Evolutionary conservation across 2,888 invertebrate genomes (phyloP), one percentile per base, ranked within the genome.

Genomic region (Lochmaea crataegi): DNA sequence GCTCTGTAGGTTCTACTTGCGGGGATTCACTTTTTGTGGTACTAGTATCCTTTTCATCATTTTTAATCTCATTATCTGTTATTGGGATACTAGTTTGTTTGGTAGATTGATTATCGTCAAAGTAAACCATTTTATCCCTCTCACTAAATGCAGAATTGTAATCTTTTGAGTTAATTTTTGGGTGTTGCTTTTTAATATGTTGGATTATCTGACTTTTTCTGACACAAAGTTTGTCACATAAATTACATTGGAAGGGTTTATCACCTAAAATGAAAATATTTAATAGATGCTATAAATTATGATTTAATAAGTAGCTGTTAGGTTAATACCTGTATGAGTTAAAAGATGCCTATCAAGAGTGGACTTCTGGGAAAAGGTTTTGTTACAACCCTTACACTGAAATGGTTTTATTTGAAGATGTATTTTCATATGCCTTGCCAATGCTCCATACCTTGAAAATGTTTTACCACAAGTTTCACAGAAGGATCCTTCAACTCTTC

Each of bases 141-240:
- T 74, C 71, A 42, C 67, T 73, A 53, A 75, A 72, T 11, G 74
- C 53, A 22, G 61, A 68, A 48, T 72, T 67, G 53, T 67, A 70
- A 61, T 77, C 71, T 26, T 57, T 26, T 32, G 18, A 7, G 14
- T 65, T 67, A 14, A 71, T 72, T 56, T 72, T 73, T n/a, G 75
- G 71, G 53, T 77, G 77, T 7, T 74, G 75, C 48, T 74, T 77
- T 60, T 68, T 68, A 41, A 77, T 74, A 53, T 77, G 77, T 56
- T 75, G 68, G 16, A 71, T 53, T 66, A 77, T 74, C 72, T 75
- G 77, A 53, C 73, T 72, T 69, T 77, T 77, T 42, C 77, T 73
- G 38, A 45, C 71, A 1, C 63, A 57, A 12, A 61, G 18, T 74
- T 74, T 77, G n/a, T 75, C 69, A 65, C 77, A 77, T 2, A 75